A percentile compares a stretch with the other conserved stretches of the same genome.
These are phyloP conservation scores for Mungos mungo DNA, from an alignment of 2,113 vertebrate species.

Conservation along the genomic window DNA sequence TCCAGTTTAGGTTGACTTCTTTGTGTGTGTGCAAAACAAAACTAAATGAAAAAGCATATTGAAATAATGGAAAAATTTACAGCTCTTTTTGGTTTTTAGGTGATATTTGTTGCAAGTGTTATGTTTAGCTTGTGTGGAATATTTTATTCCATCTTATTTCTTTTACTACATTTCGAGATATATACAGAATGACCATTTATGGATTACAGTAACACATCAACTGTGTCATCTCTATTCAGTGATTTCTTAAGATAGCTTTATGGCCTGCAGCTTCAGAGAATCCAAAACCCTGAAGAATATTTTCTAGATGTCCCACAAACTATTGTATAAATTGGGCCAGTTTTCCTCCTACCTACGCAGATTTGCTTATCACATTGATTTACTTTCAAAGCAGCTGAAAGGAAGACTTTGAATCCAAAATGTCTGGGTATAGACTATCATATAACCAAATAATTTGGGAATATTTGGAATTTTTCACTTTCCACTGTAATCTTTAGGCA, in stretches of 20 bases:
- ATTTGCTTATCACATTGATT: background rate
- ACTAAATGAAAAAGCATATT: background rate
- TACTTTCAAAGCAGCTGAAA: constrained; percentile 8
- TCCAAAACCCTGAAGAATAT: background rate
- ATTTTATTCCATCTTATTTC: background rate
- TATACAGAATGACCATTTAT: background rate
- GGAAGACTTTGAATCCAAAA: background rate
- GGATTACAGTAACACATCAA: background rate
- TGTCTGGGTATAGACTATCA: background rate
- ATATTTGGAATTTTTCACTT: background rate
- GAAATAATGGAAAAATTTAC: background rate
- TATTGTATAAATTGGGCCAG: background rate
- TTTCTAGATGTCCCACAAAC: background rate
- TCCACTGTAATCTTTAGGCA: background rate
- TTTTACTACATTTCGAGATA: background rate
- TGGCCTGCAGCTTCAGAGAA: background rate
- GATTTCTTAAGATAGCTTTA: background rate
- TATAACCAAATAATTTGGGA: background rate
- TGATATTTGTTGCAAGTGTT: background rate
- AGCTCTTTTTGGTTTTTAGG: background rate
- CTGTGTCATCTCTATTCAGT: background rate
- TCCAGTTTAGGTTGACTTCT: background rate
- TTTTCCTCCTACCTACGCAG: background rate
- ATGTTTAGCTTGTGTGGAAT: background rate
- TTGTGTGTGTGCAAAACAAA: background rate